Conservation (phyloP, 2,888 invertebrate species). For the Noctua janthe region DNA sequence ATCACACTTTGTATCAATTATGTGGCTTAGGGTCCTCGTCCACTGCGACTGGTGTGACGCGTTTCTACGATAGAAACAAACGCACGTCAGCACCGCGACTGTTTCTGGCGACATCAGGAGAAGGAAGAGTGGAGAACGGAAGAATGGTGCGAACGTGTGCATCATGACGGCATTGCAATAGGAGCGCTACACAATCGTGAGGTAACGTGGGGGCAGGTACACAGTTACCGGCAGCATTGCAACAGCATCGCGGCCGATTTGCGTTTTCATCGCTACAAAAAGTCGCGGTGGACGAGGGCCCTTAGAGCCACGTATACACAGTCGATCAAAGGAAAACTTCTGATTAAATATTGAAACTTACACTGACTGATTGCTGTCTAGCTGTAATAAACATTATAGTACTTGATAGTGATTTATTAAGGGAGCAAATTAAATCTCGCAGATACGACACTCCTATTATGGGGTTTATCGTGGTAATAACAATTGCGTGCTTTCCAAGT, state of each 20-base stretch:
- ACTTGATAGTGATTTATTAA: slow-evolving; percentile 38
- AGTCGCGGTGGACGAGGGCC: background rate
- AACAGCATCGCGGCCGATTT: background rate
- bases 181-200: background rate
- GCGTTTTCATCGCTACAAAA: background rate
- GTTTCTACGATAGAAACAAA: background rate
- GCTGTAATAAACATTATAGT: slow-evolving; percentile 26
- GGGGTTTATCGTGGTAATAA: background rate
- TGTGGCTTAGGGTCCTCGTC: slow-evolving; percentile 3
- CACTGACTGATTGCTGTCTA: slow-evolving; percentile 32
- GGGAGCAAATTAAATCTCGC: background rate
- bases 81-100: background rate
- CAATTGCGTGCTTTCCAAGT: background rate
- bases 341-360: slow-evolving; percentile 47
- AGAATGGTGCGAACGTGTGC: background rate
- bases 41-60: background rate
- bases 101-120: background rate
- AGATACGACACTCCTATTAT: background rate
- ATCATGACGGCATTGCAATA: background rate
- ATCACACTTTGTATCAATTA: slow-evolving; percentile 35
- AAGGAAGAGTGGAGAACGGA: background rate
- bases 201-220: background rate
- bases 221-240: too few relatives aligned
- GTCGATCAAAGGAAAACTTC: slow-evolving; percentile 29
- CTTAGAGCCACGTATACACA: background rate